Evolutionary conservation across 1,140 invertebrate species (phyloP).

Genomic region (Drosophila orena): DNA sequence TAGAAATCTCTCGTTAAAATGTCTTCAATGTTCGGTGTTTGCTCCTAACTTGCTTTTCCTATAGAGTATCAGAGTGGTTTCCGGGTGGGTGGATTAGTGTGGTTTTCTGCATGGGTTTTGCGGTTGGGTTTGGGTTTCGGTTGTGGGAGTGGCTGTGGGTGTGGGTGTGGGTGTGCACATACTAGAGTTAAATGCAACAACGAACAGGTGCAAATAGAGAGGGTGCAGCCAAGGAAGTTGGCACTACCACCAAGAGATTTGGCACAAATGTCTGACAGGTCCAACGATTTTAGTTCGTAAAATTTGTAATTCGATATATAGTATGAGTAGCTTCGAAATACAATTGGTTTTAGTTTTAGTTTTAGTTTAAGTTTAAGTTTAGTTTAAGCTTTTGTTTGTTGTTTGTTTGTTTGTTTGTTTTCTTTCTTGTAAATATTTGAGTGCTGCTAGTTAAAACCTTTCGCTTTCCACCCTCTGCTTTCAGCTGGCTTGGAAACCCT

Average conservation of each 20-base stretch:
- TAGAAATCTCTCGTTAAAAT: slow-evolving; percentile 50
- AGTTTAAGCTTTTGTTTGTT: slow-evolving; percentile 16
- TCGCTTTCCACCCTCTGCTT: slow-evolving; percentile 19
- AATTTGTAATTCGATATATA: slow-evolving; percentile 36
- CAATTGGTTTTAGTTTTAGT: slow-evolving; percentile 25
- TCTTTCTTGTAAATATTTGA: slow-evolving; percentile 36
- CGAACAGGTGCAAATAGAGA: slow-evolving; percentile 63
- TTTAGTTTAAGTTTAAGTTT: slow-evolving; percentile 15
- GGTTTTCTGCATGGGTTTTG: slow-evolving; percentile 9
- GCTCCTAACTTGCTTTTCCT: slow-evolving; percentile 15
- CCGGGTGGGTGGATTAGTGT: slow-evolving; percentile 33
- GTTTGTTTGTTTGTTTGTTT: slow-evolving; percentile 6
- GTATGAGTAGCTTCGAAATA: slow-evolving; percentile 37
- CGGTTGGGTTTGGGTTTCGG: not conserved
- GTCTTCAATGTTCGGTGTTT: slow-evolving; percentile 42
- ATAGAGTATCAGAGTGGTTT: slow-evolving; percentile 51
- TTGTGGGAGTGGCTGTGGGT: not conserved
- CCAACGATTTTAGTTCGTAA: slow-evolving; percentile 38
- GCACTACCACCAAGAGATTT: slow-evolving; percentile 54
- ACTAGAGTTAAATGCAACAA: slow-evolving; percentile 73
- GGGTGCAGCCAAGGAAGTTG: slow-evolving; percentile 66
- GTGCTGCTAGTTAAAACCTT: slow-evolving; percentile 39
- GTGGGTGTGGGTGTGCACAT: slow-evolving; percentile 24
- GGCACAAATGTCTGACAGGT: slow-evolving; percentile 51
- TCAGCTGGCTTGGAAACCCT: slow-evolving; percentile 64